phyloP scores from a whole-genome alignment of 1,140 invertebrate species.

The Babylonia areolata region DNA sequence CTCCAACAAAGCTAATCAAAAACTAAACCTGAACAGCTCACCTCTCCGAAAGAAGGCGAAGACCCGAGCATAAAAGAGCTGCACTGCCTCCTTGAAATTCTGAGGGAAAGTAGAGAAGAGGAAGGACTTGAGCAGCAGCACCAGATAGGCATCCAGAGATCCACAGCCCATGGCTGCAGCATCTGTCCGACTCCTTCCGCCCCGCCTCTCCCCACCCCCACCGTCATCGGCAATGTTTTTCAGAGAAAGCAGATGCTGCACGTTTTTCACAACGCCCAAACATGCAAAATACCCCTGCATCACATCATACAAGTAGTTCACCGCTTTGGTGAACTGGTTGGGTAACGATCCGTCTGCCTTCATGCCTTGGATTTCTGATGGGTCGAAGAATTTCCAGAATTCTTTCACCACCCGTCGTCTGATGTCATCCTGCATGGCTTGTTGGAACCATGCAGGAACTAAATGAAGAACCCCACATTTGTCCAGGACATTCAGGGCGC shows the following conservation, averaged over 20 bases:
- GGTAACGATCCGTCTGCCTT: slow-evolving; percentile 10
- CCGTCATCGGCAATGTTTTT: not conserved
- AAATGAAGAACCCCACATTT: slow-evolving; percentile 56
- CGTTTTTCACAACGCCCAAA: slow-evolving; percentile 52
- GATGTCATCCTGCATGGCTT: slow-evolving; percentile 63
- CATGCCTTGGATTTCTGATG: not conserved
- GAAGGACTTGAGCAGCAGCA: slow-evolving; percentile 60
- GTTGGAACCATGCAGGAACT: slow-evolving; percentile 68
- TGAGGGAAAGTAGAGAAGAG: slow-evolving; percentile 60
- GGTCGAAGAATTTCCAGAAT: slow-evolving; percentile 61
- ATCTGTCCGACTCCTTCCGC: not conserved
- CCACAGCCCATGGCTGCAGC: not conserved
- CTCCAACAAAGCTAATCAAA: too few relatives aligned
- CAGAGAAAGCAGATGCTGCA: not conserved
- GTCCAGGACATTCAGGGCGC: slow-evolving; percentile 52
- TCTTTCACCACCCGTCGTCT: slow-evolving; percentile 54
- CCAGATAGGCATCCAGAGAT: slow-evolving; percentile 20
- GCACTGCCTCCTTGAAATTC: slow-evolving; percentile 55
- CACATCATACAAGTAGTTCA: slow-evolving; percentile 57
- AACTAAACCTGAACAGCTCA: too few relatives aligned
- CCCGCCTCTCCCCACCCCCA: not conserved
- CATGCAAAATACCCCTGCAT: slow-evolving; percentile 52
- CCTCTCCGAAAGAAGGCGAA: slow-evolving; percentile 60
- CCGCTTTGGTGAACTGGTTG: slow-evolving; percentile 50
- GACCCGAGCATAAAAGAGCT: slow-evolving; percentile 65